Evolutionary conservation across 2,888 invertebrate species (phyloP).

Genomic region (Napeogenes inachia): DNA sequence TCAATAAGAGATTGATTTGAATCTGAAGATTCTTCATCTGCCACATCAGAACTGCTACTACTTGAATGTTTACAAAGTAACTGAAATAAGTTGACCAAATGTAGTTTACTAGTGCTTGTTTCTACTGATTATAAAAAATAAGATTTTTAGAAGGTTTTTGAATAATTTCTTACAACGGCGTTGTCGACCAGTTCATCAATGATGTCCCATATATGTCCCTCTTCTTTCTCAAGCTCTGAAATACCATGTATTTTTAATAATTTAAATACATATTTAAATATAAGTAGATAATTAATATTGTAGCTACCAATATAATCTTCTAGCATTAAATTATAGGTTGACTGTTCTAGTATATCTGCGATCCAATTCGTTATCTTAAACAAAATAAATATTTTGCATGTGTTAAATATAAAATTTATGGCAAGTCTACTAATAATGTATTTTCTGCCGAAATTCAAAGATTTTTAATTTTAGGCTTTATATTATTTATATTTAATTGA

Average conservation of each 20-base stretch:
- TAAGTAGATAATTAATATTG: slow-evolving; percentile 1
- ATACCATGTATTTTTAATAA: slow-evolving; percentile 20
- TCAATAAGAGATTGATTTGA: neutral
- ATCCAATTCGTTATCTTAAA: slow-evolving; percentile 61
- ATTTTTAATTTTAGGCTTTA: no score
- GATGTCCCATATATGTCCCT: slow-evolving; percentile 58
- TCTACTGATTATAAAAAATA: neutral
- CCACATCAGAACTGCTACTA: neutral
- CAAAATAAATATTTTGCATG: slow-evolving; percentile 7
- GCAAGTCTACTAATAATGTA: no score
- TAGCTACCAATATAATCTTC: slow-evolving; percentile 55
- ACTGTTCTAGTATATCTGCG: slow-evolving; percentile 49
- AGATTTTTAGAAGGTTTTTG: neutral
- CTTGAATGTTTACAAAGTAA: slow-evolving; percentile 3
- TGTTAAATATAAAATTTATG: no score
- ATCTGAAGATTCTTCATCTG: neutral
- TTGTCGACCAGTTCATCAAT: slow-evolving; percentile 53
- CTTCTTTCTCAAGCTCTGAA: slow-evolving; percentile 62
- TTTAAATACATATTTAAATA: no score
- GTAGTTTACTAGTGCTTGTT: neutral
- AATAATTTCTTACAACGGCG: slow-evolving; percentile 46
- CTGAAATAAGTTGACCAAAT: neutral
- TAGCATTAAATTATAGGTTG: slow-evolving; percentile 46
- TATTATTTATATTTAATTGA: no score
- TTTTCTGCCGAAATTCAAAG: no score